These are phyloP conservation scores for Caenorhabditis plicata DNA, from an alignment of 2,888 invertebrate species.

Conservation along the genomic window DNA sequence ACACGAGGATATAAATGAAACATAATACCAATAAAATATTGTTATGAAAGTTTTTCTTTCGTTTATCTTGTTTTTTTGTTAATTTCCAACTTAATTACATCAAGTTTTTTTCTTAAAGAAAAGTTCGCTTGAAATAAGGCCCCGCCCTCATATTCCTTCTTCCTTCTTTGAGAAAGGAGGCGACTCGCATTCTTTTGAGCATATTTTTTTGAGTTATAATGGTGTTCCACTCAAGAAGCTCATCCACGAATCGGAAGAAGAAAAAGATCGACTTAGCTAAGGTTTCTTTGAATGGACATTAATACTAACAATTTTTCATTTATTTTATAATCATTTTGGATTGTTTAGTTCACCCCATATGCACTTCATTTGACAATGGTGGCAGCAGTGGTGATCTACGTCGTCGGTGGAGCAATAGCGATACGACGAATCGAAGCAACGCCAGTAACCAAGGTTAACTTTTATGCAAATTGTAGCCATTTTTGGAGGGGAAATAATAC, in stretches of 20 bases:
- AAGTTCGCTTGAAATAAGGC: neutral
- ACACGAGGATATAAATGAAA: too few species aligned
- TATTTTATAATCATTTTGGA: neutral
- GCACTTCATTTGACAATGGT: slow-evolving; percentile 52
- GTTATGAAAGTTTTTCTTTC: too few species aligned
- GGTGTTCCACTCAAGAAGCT: slow-evolving; percentile 42
- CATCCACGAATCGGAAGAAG: slow-evolving; percentile 31
- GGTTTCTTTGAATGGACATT: too few species aligned
- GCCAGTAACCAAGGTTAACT: neutral
- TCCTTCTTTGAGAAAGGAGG: neutral
- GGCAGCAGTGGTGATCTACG: slow-evolving; percentile 46
- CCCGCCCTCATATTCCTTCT: slow-evolving; percentile 1
- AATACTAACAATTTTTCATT: neutral
- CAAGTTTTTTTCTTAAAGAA: neutral
- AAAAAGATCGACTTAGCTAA: slow-evolving; percentile 43
- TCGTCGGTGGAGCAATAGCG: slow-evolving; percentile 46
- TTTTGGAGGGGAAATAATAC: too few species aligned
- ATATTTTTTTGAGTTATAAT: slow-evolving; percentile 6
- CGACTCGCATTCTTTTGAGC: neutral
- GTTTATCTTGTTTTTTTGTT: too few species aligned
- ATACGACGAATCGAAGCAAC: slow-evolving; percentile 37
- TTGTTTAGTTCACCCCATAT: slow-evolving; percentile 52
- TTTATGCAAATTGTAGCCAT: too few species aligned
- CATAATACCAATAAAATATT: too few species aligned
- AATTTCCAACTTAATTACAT: neutral